These are phyloP conservation scores for Cotesia congregata DNA, from an alignment of 2,888 invertebrate genomes.

Conservation along the genomic window DNA sequence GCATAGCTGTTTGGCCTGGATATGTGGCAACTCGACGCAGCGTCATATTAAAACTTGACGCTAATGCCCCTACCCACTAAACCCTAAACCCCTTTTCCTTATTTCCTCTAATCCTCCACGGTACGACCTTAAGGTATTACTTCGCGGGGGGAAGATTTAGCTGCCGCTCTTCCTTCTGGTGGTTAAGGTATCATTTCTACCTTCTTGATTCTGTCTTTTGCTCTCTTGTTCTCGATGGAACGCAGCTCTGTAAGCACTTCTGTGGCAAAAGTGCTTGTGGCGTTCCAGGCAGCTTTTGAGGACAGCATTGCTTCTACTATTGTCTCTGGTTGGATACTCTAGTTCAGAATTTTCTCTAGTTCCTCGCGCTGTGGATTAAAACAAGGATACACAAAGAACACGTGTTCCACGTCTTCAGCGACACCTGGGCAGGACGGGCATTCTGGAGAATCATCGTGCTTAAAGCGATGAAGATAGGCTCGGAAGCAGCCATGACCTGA, in stretches of 20 bases:
- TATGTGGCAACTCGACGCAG: too few relatives aligned
- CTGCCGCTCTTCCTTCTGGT: too few relatives aligned
- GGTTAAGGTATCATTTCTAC: too few relatives aligned
- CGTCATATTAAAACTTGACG: too few relatives aligned
- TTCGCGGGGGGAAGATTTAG: too few relatives aligned
- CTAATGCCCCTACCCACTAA: too few relatives aligned
- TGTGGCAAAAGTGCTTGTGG: not conserved
- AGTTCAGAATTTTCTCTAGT: not conserved
- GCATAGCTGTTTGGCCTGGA: too few relatives aligned
- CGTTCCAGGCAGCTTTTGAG: not conserved
- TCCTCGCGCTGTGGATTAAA: not conserved
- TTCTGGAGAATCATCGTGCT: not conserved
- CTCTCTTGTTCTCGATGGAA: not conserved
- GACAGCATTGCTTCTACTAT: conserved; percentile 8
- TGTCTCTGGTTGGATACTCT: not conserved
- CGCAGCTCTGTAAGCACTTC: not conserved
- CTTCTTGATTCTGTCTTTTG: not conserved
- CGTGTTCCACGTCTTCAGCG: not conserved
- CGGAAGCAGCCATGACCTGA: conserved; percentile 4
- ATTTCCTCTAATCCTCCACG: too few relatives aligned
- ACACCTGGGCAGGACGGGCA: not conserved
- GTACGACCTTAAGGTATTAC: too few relatives aligned
- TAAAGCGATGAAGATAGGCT: not conserved
- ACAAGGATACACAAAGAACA: not conserved
- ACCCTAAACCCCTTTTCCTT: too few relatives aligned